Percentiles rank a stretch among this genome's conserved stretches.
phyloP scores from a whole-genome alignment of 2,888 invertebrate species.

The Branchipolynoe longqiensis region DNA sequence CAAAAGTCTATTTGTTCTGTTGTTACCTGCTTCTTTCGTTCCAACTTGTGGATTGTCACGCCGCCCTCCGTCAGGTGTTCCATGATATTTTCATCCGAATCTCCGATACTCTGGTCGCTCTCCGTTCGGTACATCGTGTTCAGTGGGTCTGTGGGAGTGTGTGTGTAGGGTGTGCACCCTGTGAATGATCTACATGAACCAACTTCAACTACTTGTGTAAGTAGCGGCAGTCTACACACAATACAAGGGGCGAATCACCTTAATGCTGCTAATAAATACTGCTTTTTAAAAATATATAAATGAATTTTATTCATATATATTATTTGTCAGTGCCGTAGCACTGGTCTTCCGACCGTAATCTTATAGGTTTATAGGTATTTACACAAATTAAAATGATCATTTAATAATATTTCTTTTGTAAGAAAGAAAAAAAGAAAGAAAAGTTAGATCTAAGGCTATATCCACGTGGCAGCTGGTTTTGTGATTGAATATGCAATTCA shows the following conservation, averaged over 20 bases:
- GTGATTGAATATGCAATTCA: not conserved
- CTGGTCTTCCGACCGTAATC: too few species aligned
- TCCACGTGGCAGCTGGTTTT: not conserved
- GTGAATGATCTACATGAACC: too few species aligned
- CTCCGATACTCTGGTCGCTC: slow-evolving; percentile 75
- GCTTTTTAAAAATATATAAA: too few species aligned
- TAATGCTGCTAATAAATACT: too few species aligned
- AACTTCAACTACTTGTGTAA: too few species aligned
- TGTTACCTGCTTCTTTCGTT: slow-evolving; percentile 77
- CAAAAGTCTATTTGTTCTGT: too few species aligned
- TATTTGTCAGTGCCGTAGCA: too few species aligned
- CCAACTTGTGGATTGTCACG: slow-evolving; percentile 79
- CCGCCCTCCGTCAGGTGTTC: slow-evolving; percentile 81
- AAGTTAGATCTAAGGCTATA: not conserved
- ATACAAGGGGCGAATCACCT: too few species aligned
- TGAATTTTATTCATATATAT: too few species aligned
- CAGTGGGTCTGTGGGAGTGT: slow-evolving; percentile 64
- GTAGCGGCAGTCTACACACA: too few species aligned
- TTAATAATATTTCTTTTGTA: not conserved
- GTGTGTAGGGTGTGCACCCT: not conserved
- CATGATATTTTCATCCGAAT: slow-evolving; percentile 81
- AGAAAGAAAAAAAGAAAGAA: not conserved
- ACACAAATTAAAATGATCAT: not conserved
- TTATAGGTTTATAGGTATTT: too few species aligned
- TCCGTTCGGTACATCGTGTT: slow-evolving; percentile 77